Percentiles rank a stretch among this genome's conserved stretches.
Evolutionary conservation across 2,888 invertebrate species (phyloP).

Genomic region (Scaptomyza cyrtandrae): DNA sequence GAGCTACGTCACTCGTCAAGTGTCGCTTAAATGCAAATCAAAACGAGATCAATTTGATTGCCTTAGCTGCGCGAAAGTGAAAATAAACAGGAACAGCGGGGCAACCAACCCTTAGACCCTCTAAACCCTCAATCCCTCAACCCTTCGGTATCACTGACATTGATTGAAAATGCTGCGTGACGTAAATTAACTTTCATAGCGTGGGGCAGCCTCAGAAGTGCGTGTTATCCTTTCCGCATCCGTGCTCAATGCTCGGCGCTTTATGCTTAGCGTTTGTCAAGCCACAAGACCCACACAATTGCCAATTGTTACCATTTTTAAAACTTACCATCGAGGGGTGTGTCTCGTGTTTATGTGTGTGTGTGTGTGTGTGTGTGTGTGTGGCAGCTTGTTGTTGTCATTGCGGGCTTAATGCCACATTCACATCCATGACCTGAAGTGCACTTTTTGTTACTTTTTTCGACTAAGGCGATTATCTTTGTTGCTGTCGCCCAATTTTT

Average conservation of each 20-base stretch:
- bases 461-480: conserved; percentile 75
- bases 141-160: conserved; percentile 62
- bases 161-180: conserved; percentile 79
- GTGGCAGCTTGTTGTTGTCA: conserved; percentile 75
- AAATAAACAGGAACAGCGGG: conserved; percentile 77
- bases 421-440: conserved; percentile 64
- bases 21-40: conserved; percentile 78
- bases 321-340: conserved; percentile 54
- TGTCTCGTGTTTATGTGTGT: conserved; percentile 28
- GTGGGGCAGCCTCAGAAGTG: conserved; percentile 63
- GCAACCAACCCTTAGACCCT: conserved; percentile 24
- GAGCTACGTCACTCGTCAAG: conserved; percentile 53
- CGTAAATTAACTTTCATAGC: conserved; percentile 78
- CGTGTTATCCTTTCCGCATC: conserved; percentile 74
- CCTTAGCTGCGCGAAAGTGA: conserved; percentile 58
- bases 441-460: conserved; percentile 62
- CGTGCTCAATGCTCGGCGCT: conserved; percentile 6
- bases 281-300: conserved; percentile 78
- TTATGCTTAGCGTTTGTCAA: conserved; percentile 54
- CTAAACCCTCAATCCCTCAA: conserved; percentile 17
- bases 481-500: conserved; percentile 58
- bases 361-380: conserved; percentile 42
- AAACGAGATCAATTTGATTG: conserved; percentile 72
- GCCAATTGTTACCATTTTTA: conserved; percentile 79
- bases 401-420: conserved; percentile 65